Percentiles rank a stretch among this genome's conserved stretches.
Evolutionary conservation across 2,888 invertebrate species (phyloP).

Genomic region (Protonemura montana): DNA sequence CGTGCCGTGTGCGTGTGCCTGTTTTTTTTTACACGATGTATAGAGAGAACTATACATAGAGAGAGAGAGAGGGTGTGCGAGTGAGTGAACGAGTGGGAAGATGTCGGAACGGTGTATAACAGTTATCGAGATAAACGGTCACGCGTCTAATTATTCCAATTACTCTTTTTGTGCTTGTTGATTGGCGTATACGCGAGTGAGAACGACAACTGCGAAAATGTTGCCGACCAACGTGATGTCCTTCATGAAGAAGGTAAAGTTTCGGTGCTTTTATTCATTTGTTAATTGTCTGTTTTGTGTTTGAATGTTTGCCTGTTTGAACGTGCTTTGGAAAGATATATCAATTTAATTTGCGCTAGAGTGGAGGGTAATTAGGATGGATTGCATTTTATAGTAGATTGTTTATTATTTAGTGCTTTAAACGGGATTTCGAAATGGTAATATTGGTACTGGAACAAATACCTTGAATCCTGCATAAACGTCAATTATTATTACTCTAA

Average conservation of each 20-base stretch:
- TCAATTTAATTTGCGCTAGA: too few relatives aligned
- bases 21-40: constrained; percentile 36
- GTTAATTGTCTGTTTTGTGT: neutral
- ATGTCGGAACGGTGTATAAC: neutral
- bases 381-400: too few relatives aligned
- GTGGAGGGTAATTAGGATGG: too few relatives aligned
- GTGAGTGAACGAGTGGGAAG: neutral
- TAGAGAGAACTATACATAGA: constrained; percentile 48
- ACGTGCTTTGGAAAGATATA: constrained; percentile 49
- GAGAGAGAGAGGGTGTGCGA: constrained; percentile 41
- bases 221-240: constrained; percentile 91
- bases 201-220: constrained; percentile 65
- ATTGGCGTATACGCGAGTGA: neutral
- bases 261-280: neutral
- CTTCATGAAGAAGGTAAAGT: constrained; percentile 89
- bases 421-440: too few relatives aligned
- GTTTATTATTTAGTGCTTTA: too few relatives aligned
- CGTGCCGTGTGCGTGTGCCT: neutral
- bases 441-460: too few relatives aligned
- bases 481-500: too few relatives aligned
- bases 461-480: too few relatives aligned
- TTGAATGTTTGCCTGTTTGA: neutral
- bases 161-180: neutral
- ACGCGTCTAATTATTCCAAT: neutral
- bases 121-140: neutral